phyloP scores from a whole-genome alignment of 1,140 invertebrate species.

The Drosophila nasuta region DNA sequence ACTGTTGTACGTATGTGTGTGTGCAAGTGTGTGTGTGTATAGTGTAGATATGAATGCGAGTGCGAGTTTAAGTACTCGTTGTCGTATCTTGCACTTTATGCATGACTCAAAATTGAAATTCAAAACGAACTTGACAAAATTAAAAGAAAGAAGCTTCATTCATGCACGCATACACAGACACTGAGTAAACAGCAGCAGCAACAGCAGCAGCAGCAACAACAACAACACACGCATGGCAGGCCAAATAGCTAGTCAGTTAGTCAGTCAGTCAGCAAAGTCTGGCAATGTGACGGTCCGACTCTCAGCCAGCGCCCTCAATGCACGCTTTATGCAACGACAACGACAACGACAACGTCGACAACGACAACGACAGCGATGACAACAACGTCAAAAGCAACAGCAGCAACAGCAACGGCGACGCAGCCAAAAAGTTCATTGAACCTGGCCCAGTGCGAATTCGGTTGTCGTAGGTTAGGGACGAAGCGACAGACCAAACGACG shows the following conservation, averaged over 20 bases:
- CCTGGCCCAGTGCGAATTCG: slow-evolving; percentile 82
- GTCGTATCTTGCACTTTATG: slow-evolving; percentile 67
- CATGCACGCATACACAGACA: slow-evolving; percentile 71
- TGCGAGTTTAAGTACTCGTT: slow-evolving; percentile 47
- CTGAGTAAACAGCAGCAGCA: slow-evolving; percentile 58
- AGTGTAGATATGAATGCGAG: slow-evolving; percentile 22
- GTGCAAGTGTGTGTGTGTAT: no score
- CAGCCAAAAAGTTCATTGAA: slow-evolving; percentile 82
- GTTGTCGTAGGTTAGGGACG: slow-evolving; percentile 82
- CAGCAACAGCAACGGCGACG: slow-evolving; percentile 45
- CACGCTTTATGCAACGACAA: slow-evolving; percentile 72
- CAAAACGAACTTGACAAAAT: slow-evolving; percentile 84
- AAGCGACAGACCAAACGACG: slow-evolving; percentile 44
- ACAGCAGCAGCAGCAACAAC: slow-evolving; percentile 41
- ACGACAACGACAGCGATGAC: slow-evolving; percentile 60
- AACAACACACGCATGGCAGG: slow-evolving; percentile 65
- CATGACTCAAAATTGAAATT: slow-evolving; percentile 83
- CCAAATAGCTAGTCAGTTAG: slow-evolving; percentile 48
- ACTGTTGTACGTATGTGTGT: neutral
- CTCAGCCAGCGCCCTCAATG: slow-evolving; percentile 78
- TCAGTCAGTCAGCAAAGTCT: slow-evolving; percentile 32
- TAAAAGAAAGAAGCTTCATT: slow-evolving; percentile 84
- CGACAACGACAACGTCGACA: slow-evolving; percentile 44
- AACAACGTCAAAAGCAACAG: slow-evolving; percentile 31
- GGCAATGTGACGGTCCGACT: slow-evolving; percentile 35